Evolutionary conservation across 2,113 vertebrate genomes (phyloP), one percentile per base, ranked within the genome.

Genomic region (Chaetura pelagica): DNA sequence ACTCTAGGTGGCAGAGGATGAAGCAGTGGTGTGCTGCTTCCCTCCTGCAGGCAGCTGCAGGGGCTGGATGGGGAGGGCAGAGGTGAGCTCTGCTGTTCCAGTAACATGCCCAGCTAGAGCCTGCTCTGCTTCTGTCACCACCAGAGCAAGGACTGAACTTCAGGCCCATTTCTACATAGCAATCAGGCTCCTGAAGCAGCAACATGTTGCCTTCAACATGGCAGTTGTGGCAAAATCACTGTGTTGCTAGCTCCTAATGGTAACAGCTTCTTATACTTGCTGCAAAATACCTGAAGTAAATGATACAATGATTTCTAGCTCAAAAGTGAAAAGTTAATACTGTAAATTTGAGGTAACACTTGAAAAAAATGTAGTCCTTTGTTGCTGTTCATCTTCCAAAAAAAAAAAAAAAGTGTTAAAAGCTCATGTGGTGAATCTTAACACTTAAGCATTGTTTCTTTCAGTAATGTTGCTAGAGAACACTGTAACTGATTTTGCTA

Each of bases 101-200:
- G 34, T 38, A 38, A 38, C 38, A 38, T 51, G 64, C 64, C 11
- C 59, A 34, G 10, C 24, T 40, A 16, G 12, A 72, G 42, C 30
- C 64, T 0, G 0, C n/a, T 42, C 21, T 19, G 64, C 66, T 72
- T 42, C 49, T 64, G 57, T 42, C 40, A 26, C 17, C 34, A 15
- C 48, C 52, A 54, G 35, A 59, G 15, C 44, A 24, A 59, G n/a
- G 52, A 14, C 38, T 55, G 29, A 34, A 49, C 40, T 18, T 48
- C 49, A 40, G 51, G 27, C 52, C 26, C 0, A 0, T 61, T 73
- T 34, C 67, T 29, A 23, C 1, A 0, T 46, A 29, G 46, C n/a
- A 22, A 15, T 49, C 24, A 15, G 29, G 51, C 62, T 66, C 4
- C 40, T 34, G 69, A 17, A 74, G 66, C 26, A 87, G 61, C 42